Evolutionary conservation across 2,888 invertebrate genomes (phyloP), one percentile per base, ranked within the genome.

Genomic region (Slavum lentiscoides): DNA sequence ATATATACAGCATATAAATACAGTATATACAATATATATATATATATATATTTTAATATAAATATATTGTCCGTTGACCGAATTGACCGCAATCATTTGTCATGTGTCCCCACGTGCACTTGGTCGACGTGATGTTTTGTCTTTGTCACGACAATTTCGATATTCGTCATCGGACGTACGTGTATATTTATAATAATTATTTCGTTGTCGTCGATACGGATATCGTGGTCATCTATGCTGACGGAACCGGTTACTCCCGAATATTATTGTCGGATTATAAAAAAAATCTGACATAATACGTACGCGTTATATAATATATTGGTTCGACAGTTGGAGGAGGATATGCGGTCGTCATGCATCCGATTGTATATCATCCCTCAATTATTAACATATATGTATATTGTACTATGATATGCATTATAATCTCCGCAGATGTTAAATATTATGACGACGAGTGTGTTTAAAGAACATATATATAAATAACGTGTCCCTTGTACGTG

Each of bases 81-180:
- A 70, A 77, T 70, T 30, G 72, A 64, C 80, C 72, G 23, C 61
- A 66, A 72, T 80, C 80, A 80, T 80, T 80, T 80, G 72, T 80
- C 70, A 80, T 43, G 80, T 72, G 77, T 64, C 70, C 37, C 39
- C 19, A 21, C 13, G 49, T 53, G n/a, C 7, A 39, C 69, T 17
- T 61, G 39, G 68, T 59, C 68, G 68, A 76, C 68, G 39, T 55
- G 30, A 30, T 30, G 70, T 70, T 72, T 64, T 43, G 72, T 72
- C 70, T 72, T 80, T 70, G 80, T 80, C 80, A 72, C 70, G 21
- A 72, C 70, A 39, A 39, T 64, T 80, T 72, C 66, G 80, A 58
- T 80, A 23, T 55, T 58, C 72, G 64, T 80, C 72, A 80, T 64
- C 64, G 70, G 39, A 67, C 61, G 39, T n/a, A 15, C n/a, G 69